A percentile compares a stretch with the other conserved stretches of the same genome.
Evolutionary conservation across 2,888 invertebrate genomes (phyloP).

Genomic region (Rhamphomyia laevipes): DNA sequence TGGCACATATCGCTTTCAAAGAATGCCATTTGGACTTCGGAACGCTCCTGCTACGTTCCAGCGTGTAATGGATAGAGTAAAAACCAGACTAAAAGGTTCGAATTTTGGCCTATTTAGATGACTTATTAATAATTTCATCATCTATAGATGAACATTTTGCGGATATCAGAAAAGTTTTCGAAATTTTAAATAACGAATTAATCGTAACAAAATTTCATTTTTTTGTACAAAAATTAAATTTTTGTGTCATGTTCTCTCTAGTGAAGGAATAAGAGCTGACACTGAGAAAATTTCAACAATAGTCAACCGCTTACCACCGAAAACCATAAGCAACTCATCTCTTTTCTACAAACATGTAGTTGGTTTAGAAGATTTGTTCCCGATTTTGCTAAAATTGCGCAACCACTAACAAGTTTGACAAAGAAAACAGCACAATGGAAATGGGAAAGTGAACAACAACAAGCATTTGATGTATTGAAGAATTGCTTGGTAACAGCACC

Average conservation of each 20-base stretch:
- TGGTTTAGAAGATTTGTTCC: slow-evolving; percentile 23
- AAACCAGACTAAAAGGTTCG: slow-evolving; percentile 10
- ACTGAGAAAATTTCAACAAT: slow-evolving; percentile 22
- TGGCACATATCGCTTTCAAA: slow-evolving; percentile 21
- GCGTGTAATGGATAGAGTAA: slow-evolving; percentile 22
- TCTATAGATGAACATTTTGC: slow-evolving; percentile 18
- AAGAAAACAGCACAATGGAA: slow-evolving; percentile 18
- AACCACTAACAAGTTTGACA: slow-evolving; percentile 20
- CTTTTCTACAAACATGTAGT: slow-evolving; percentile 18
- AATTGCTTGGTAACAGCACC: slow-evolving; percentile 9
- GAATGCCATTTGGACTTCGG: slow-evolving; percentile 27
- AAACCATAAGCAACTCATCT: slow-evolving; percentile 16
- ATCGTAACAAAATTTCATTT: slow-evolving; percentile 19
- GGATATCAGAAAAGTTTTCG: slow-evolving; percentile 19
- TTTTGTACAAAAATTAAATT: slow-evolving; percentile 18
- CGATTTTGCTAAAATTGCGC: slow-evolving; percentile 21
- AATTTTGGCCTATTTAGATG: slow-evolving; percentile 22
- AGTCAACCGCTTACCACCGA: slow-evolving; percentile 12
- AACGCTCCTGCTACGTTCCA: slow-evolving; percentile 26
- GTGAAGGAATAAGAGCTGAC: slow-evolving; percentile 20
- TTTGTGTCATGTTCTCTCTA: slow-evolving; percentile 22
- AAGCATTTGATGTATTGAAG: slow-evolving; percentile 17
- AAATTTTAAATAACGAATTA: slow-evolving; percentile 18
- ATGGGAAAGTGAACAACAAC: slow-evolving; percentile 16
- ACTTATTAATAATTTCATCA: slow-evolving; percentile 20